phyloP scores from a whole-genome alignment of 2,888 invertebrate species.

The Odontocerum albicorne region DNA sequence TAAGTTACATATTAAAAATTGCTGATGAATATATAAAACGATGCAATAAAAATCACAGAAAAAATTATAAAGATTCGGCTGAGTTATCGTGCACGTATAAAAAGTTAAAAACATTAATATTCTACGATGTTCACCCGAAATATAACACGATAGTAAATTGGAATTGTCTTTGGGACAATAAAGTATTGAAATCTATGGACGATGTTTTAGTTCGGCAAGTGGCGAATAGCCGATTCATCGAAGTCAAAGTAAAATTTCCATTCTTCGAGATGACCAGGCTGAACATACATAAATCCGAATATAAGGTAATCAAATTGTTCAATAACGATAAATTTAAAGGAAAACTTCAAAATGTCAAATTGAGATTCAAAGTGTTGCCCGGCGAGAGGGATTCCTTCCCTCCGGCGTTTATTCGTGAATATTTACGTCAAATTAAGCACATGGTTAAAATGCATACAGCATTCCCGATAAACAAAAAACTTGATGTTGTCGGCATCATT shows the following conservation, averaged over 20 bases:
- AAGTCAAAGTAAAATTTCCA: constrained; percentile 5
- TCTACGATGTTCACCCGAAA: neutral
- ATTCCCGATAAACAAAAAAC: neutral
- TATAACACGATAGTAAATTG: neutral
- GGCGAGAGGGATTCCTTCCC: neutral
- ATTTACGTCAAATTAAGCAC: constrained; percentile 3
- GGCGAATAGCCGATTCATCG: constrained; percentile 3
- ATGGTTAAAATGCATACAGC: neutral
- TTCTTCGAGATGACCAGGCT: constrained; percentile 1
- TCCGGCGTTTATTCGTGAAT: constrained; percentile 1
- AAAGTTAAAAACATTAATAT: constrained; percentile 7
- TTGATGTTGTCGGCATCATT: neutral
- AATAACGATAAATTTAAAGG: neutral
- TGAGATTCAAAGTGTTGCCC: neutral
- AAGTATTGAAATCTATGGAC: neutral
- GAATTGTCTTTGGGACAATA: neutral
- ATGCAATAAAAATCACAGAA: neutral
- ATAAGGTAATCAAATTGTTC: constrained; percentile 1
- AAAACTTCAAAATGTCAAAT: neutral
- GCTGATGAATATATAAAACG: constrained; percentile 1
- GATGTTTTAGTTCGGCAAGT: neutral
- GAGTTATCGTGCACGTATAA: constrained; percentile 9
- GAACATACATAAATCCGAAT: constrained; percentile 4
- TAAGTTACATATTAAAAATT: neutral
- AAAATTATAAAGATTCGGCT: neutral